phyloP scores from a whole-genome alignment of 1,140 invertebrate species.

The Melanaphis sacchari region DNA sequence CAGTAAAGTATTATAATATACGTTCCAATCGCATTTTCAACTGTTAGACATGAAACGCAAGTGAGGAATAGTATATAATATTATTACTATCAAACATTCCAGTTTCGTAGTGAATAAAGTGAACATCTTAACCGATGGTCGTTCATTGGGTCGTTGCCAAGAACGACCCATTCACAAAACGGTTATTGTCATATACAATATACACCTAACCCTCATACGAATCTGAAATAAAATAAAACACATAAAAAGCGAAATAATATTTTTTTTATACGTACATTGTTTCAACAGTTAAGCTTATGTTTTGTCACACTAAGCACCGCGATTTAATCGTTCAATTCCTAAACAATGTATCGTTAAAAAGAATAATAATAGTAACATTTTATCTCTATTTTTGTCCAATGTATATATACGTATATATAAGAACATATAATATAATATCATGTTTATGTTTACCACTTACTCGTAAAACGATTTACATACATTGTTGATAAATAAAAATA shows the following conservation, averaged over 20 bases:
- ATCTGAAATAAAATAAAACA: conserved; percentile 2
- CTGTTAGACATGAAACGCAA: not conserved
- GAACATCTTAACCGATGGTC: not conserved
- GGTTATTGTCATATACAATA: conserved; percentile 10
- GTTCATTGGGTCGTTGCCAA: conserved; percentile 29
- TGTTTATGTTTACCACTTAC: not conserved
- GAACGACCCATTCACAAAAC: conserved; percentile 33
- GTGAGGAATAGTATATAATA: not conserved
- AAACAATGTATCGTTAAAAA: not conserved
- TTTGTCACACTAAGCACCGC: conserved; percentile 11
- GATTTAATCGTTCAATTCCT: conserved; percentile 23
- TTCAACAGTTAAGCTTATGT: conserved; percentile 29
- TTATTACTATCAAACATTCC: not conserved
- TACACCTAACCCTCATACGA: not conserved
- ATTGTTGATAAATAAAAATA: not conserved
- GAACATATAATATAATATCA: not conserved
- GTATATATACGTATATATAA: not conserved
- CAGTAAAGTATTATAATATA: not conserved
- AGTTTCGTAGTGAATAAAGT: not conserved
- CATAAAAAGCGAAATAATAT: conserved; percentile 10
- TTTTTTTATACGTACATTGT: conserved; percentile 15
- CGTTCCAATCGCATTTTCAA: not conserved
- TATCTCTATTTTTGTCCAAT: not conserved
- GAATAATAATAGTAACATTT: not conserved
- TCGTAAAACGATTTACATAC: not conserved